Base-by-base conservation (phyloP, 2,113 vertebrate species). In the Gallinago jamesoni region DNA sequence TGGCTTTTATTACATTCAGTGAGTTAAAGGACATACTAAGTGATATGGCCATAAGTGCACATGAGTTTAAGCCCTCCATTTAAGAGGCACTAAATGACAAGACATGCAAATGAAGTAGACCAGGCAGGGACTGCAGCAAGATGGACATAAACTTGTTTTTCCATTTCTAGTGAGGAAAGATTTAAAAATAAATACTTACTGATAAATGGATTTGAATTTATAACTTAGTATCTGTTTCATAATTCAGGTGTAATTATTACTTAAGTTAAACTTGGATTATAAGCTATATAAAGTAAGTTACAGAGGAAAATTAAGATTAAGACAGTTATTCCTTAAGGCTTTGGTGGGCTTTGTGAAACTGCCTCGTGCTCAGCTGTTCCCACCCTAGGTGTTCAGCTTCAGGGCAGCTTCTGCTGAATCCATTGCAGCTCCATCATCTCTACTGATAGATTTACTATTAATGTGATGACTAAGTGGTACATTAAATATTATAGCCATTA, bases 401-500 rank as follows among this genome's bases (percentile, higher is more conserved):
- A 16, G 0, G 1, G 30, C 50, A 70, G n/a, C 50, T 79, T 48
- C 63, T 69, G 24, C 24, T 27, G 56, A 89, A 94, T 90, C 92
- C 86, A 72, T 33, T 60, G 83, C 56, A 69, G 24, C 48, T 94
- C 68, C 12, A 14, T 81, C 95, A 64, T 78, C 72, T 92, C 81
- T 86, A 53, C 60, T 72, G 88, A 94, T 69, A 68, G 72, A 93
- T 93, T 92, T 95, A 81, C 69, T 86, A 41, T 87, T 84, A 90
- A 92, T 89, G 39, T 93, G 92, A 70, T 62, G 89, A 56, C 72
- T 87, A 96, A 90, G 85, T 90, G 80, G 83, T 56, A 81, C 48
- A 56, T 95, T 92, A 92, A 96, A 96, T 93, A 81, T 92, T 90
- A 88, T 60, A 93, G 68, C 35, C 43, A 48, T 96, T 94, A 96